Evolutionary conservation across 2,888 invertebrate genomes (phyloP).

Genomic region (Maniola hyperantus): DNA sequence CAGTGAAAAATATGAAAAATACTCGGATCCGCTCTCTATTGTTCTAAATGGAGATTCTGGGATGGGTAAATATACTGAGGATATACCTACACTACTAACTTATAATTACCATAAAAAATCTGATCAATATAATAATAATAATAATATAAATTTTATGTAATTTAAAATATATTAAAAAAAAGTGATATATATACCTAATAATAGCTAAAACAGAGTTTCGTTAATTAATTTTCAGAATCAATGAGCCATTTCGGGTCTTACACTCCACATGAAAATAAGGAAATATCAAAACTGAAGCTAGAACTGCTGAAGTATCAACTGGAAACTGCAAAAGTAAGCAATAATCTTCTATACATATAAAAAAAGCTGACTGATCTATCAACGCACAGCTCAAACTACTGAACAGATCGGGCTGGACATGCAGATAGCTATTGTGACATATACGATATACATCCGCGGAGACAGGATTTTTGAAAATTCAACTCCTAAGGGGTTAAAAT

Average conservation of each 20-base stretch:
- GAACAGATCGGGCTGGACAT: too few relatives aligned
- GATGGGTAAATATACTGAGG: conserved; percentile 47
- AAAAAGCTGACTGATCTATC: too few relatives aligned
- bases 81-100: background rate
- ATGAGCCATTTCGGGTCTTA: conserved; percentile 41
- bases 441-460: too few relatives aligned
- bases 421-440: too few relatives aligned
- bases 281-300: conserved; percentile 59
- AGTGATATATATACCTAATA: background rate
- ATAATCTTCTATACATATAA: background rate
- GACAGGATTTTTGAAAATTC: too few relatives aligned
- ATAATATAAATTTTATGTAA: too few relatives aligned
- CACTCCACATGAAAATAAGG: conserved; percentile 52
- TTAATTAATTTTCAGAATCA: conserved; percentile 50
- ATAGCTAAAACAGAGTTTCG: background rate
- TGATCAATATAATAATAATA: too few relatives aligned
- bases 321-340: conserved; percentile 69
- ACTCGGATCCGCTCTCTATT: conserved; percentile 57
- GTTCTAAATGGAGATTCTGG: conserved; percentile 59
- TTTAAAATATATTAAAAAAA: too few relatives aligned
- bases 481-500: too few relatives aligned
- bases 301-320: conserved; percentile 67
- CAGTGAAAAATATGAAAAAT: conserved; percentile 27
- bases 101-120: background rate
- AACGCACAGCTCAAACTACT: too few relatives aligned